Conservation (phyloP, 2,113 vertebrate species). For the Elachura formosa region DNA sequence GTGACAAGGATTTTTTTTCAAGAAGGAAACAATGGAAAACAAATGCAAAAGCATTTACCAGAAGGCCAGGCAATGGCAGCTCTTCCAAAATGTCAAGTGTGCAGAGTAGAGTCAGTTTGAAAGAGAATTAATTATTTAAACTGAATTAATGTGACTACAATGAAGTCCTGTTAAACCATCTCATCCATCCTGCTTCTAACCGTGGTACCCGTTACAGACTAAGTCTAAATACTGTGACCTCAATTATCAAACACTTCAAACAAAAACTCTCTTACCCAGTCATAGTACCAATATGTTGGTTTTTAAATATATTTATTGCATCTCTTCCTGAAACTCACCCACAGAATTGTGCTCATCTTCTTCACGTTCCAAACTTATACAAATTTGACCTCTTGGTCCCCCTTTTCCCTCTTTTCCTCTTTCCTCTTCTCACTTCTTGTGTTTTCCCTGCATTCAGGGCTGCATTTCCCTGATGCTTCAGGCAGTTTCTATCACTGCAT, state of each 20-base stretch:
- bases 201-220: not conserved
- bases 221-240: not conserved
- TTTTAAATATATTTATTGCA: not conserved
- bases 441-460: not conserved
- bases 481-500: not conserved
- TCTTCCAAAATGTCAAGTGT: constrained; percentile 41
- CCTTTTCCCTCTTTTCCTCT: not conserved
- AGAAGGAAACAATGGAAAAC: constrained; percentile 64
- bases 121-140: constrained; percentile 55
- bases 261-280: not conserved
- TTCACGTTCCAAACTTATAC: not conserved
- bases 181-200: not conserved
- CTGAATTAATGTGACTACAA: constrained; percentile 38
- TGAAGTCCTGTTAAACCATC: not conserved
- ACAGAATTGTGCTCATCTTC: not conserved
- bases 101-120: constrained; percentile 30
- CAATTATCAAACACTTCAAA: not conserved
- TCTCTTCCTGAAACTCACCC: not conserved
- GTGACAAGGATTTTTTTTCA: constrained; percentile 42
- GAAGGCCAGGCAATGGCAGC: not conserved
- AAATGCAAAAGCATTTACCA: constrained; percentile 64
- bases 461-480: not conserved
- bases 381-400: not conserved
- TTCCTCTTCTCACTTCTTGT: not conserved
- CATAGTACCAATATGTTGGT: not conserved